These are phyloP conservation scores for Stomatorhinus walkeri DNA, from an alignment of 2,797 vertebrate genomes.

Conservation along the genomic window DNA sequence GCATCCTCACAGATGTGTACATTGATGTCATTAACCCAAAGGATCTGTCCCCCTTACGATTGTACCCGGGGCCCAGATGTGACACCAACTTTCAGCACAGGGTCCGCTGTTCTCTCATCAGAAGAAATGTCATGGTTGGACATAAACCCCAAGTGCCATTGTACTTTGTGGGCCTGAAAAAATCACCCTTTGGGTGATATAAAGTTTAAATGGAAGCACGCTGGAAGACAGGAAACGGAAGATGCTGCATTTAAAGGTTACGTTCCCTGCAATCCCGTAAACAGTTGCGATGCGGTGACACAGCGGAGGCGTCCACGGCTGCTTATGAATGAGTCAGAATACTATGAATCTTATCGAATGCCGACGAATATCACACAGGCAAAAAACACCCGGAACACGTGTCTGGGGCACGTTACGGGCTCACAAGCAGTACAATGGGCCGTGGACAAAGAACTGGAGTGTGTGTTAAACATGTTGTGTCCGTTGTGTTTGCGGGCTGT, in stretches of 20 bases:
- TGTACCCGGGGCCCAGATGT: background rate
- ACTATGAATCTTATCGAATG: background rate
- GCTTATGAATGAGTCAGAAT: background rate
- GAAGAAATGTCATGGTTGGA: background rate
- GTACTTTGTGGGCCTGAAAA: background rate
- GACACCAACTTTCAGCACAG: background rate
- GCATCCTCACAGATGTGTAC: background rate
- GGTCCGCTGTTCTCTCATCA: background rate
- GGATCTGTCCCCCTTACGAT: background rate
- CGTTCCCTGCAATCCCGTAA: background rate
- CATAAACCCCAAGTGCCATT: background rate
- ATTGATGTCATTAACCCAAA: background rate
- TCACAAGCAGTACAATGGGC: background rate
- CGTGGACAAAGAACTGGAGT: background rate
- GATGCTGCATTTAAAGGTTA: background rate
- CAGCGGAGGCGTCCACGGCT: background rate
- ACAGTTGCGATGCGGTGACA: background rate
- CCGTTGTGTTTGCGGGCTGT: background rate
- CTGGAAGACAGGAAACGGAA: background rate
- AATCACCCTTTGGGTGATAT: background rate
- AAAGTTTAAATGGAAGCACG: background rate
- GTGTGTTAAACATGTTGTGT: background rate
- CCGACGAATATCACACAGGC: background rate
- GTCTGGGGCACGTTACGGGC: background rate
- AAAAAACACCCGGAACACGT: background rate